Evolutionary conservation across 92 coral and sea anemone species (phyloP).

Genomic region (Palythoa grandis): DNA sequence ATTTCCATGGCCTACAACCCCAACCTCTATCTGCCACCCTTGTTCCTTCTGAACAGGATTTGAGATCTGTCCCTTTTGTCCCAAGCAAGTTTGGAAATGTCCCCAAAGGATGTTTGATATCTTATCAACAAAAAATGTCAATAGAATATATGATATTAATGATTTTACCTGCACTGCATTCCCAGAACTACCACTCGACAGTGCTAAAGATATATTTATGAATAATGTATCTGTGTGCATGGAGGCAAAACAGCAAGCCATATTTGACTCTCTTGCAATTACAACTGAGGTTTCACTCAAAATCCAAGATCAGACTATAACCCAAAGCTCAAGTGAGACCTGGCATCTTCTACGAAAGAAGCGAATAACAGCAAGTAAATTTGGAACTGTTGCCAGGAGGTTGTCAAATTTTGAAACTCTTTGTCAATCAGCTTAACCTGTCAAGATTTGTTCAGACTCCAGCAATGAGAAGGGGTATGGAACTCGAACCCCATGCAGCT

Average conservation of each 20-base stretch:
- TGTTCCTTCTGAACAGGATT: conserved; percentile 20
- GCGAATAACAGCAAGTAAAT: conserved; percentile 69
- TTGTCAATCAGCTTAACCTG: conserved; percentile 55
- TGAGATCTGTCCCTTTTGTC: conserved; percentile 36
- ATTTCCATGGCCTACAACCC: conserved; percentile 24
- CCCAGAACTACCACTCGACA: conserved; percentile 49
- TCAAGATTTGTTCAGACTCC: conserved; percentile 45
- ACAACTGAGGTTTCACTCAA: conserved; percentile 28
- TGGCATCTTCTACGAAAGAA: conserved; percentile 64
- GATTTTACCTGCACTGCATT: conserved; percentile 53
- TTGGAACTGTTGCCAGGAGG: conserved; percentile 58
- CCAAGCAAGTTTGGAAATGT: conserved; percentile 58
- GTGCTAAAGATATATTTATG: conserved; percentile 26
- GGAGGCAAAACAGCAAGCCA: neutral
- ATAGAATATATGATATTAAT: conserved; percentile 49
- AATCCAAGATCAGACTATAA: conserved; percentile 49
- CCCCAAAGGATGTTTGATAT: conserved; percentile 47
- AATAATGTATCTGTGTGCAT: neutral
- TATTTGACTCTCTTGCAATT: neutral
- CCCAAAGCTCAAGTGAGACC: conserved; percentile 48
- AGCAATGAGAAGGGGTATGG: conserved; percentile 57
- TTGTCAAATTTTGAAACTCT: conserved; percentile 53
- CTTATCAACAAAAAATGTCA: conserved; percentile 56
- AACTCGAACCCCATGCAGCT: conserved; percentile 52
- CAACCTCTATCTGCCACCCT: conserved; percentile 41